Percentiles rank a stretch among this genome's conserved stretches.
These are phyloP conservation scores for Neotragus moschatus DNA, from an alignment of 2,113 vertebrate species.

Conservation along the genomic window DNA sequence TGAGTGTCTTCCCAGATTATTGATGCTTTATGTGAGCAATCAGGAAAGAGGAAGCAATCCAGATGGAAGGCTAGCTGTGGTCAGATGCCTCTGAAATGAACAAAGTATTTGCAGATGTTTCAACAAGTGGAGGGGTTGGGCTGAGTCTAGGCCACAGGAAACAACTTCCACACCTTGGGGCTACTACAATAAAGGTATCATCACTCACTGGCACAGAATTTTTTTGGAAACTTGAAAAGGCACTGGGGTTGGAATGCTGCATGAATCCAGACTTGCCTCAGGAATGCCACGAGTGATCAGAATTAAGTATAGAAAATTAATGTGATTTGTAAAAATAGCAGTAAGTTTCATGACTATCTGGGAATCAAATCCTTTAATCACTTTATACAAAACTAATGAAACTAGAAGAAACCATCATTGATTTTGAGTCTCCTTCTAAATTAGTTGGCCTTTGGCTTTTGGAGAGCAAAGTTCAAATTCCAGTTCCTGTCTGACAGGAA, in stretches of 20 bases:
- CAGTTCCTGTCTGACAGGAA: constrained; percentile 69
- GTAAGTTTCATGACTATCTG: constrained; percentile 44
- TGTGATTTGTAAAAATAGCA: constrained; percentile 59
- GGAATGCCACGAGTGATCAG: constrained; percentile 53
- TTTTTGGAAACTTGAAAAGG: constrained; percentile 57
- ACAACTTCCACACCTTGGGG: constrained; percentile 68
- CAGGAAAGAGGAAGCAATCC: constrained; percentile 60
- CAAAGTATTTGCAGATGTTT: constrained; percentile 70
- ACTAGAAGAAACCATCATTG: constrained; percentile 55
- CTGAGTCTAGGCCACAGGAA: constrained; percentile 49
- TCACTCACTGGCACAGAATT: constrained; percentile 46
- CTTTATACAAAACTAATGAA: constrained; percentile 58
- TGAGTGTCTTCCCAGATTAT: not conserved
- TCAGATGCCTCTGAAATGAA: constrained; percentile 60
- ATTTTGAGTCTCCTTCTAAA: constrained; percentile 62
- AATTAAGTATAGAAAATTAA: constrained; percentile 54
- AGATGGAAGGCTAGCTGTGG: constrained; percentile 46
- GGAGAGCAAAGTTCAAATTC: constrained; percentile 74
- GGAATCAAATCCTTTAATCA: constrained; percentile 64
- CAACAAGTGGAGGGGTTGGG: constrained; percentile 35
- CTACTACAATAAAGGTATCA: constrained; percentile 53
- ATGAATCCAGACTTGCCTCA: constrained; percentile 65
- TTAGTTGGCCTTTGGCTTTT: constrained; percentile 70
- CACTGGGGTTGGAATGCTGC: constrained; percentile 50
- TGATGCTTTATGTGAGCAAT: not conserved